phyloP scores from a whole-genome alignment of 2,888 invertebrate species.

The Syritta pipiens region DNA sequence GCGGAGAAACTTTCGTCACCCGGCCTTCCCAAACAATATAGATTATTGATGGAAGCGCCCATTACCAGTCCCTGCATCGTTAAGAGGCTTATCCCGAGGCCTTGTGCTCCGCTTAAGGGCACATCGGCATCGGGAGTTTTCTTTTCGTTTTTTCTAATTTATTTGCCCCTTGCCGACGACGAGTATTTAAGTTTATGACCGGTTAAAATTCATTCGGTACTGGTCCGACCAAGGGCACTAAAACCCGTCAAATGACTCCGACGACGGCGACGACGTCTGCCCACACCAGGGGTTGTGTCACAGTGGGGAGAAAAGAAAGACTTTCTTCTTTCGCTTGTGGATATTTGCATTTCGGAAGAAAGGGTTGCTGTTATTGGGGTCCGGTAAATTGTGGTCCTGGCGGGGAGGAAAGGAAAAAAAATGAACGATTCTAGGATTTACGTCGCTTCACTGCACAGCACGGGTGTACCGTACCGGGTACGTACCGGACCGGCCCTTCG shows the following conservation, averaged over 20 bases:
- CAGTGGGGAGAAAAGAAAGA: neutral
- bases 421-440: slow-evolving; percentile 19
- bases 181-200: slow-evolving; percentile 28
- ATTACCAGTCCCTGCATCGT: neutral
- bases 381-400: neutral
- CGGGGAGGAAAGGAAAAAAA: neutral
- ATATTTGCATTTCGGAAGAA: slow-evolving; percentile 35
- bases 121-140: neutral
- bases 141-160: neutral
- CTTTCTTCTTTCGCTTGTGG: neutral
- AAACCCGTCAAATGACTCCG: slow-evolving; percentile 11
- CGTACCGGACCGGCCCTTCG: too few relatives aligned
- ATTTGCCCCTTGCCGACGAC: slow-evolving; percentile 15
- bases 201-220: slow-evolving; percentile 19
- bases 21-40: neutral
- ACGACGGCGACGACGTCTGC: neutral
- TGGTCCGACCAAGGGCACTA: slow-evolving; percentile 7
- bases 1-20: neutral
- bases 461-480: neutral
- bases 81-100: slow-evolving; percentile 24
- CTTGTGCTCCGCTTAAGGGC: neutral
- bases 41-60: slow-evolving; percentile 27
- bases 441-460: slow-evolving; percentile 13
- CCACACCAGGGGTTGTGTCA: neutral
- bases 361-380: slow-evolving; percentile 4